phyloP scores from a whole-genome alignment of 2,888 invertebrate species.

The Metopia argyrocephala region DNA sequence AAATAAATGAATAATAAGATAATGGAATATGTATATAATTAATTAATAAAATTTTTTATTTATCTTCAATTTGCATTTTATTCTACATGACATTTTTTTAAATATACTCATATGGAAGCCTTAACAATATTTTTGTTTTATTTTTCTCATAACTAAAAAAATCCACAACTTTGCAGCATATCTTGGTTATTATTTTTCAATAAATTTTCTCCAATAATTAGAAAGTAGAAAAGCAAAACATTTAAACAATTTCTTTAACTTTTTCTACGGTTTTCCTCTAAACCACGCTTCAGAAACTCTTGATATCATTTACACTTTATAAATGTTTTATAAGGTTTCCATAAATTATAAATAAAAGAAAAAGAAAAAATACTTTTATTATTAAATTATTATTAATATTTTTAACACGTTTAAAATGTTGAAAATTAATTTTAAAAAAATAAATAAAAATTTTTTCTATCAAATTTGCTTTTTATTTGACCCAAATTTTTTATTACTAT shows the following conservation, averaged over 20 bases:
- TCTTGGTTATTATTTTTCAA: neutral
- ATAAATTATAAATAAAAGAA: neutral
- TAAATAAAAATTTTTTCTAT: neutral
- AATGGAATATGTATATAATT: too few species aligned
- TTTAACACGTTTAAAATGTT: neutral
- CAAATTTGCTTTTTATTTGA: neutral
- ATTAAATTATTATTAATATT: neutral
- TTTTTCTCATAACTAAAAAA: too few species aligned
- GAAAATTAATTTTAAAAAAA: neutral
- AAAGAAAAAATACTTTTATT: neutral
- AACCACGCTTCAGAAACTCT: neutral
- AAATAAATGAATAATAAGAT: too few species aligned
- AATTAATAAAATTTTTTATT: too few species aligned
- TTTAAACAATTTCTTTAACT: neutral
- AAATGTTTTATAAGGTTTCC: neutral
- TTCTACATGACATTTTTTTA: too few species aligned
- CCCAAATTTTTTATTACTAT: constrained; percentile 35
- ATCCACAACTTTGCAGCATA: neutral
- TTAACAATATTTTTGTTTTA: too few species aligned
- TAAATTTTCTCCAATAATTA: neutral
- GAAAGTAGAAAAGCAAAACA: neutral
- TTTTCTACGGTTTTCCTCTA: neutral
- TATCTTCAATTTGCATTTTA: too few species aligned
- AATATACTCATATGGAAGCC: too few species aligned
- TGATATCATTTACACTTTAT: neutral